Evolutionary conservation across 1,140 invertebrate genomes (phyloP).

Genomic region (Vanessa tameamea): DNA sequence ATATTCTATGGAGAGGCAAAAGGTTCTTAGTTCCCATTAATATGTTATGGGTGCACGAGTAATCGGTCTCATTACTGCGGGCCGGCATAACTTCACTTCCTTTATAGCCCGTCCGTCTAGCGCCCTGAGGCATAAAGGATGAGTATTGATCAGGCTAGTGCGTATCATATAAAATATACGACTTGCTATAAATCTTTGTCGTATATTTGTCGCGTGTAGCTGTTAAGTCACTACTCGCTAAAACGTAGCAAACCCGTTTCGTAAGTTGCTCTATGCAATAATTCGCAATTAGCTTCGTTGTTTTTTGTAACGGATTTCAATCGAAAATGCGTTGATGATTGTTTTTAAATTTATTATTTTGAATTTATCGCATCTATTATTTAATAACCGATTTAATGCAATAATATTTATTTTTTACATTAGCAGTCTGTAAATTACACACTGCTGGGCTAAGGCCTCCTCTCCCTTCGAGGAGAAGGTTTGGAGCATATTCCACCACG

Average conservation of each 20-base stretch:
- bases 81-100: conserved; percentile 38
- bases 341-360: too few relatives aligned
- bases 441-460: too few relatives aligned
- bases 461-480: too few relatives aligned
- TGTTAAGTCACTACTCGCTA: not conserved
- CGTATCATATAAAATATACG: conserved; percentile 1
- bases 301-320: not conserved
- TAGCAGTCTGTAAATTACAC: too few relatives aligned
- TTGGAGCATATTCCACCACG: too few relatives aligned
- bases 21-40: conserved; percentile 20
- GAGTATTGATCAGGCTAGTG: conserved; percentile 1
- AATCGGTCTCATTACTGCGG: conserved; percentile 38
- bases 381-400: too few relatives aligned
- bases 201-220: not conserved
- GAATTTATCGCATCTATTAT: too few relatives aligned
- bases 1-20: conserved; percentile 1
- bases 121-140: conserved; percentile 18
- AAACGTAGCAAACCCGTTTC: not conserved
- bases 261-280: not conserved
- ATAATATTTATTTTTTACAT: too few relatives aligned
- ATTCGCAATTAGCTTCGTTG: not conserved
- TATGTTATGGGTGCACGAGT: conserved; percentile 35
- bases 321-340: too few relatives aligned
- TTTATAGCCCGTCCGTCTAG: conserved; percentile 33
- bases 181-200: not conserved